phyloP scores from a whole-genome alignment of 2,888 invertebrate species.

The Eupithecia dodoneata region DNA sequence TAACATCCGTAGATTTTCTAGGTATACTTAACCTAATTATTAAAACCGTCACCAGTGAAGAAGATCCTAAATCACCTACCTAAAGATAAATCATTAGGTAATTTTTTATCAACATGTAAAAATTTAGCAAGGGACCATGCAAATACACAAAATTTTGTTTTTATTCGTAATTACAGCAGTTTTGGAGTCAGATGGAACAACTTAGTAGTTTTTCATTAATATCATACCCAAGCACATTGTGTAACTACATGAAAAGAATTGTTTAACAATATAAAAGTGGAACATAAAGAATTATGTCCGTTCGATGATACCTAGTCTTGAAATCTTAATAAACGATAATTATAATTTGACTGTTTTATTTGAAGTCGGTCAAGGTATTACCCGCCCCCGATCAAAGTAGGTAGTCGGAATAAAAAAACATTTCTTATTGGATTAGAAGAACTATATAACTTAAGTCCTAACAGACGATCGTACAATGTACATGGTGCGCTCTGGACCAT shows the following conservation, averaged over 20 bases:
- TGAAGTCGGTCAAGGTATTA: no score
- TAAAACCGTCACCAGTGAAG: background rate
- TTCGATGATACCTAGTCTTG: background rate
- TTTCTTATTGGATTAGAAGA: no score
- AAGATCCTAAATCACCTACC: background rate
- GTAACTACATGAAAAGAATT: background rate
- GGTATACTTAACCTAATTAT: background rate
- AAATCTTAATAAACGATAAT: conserved; percentile 4
- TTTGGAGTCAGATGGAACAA: background rate
- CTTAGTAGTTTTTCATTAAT: background rate
- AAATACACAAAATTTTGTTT: background rate
- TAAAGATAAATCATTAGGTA: background rate
- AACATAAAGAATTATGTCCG: background rate
- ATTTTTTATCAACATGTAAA: background rate
- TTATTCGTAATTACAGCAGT: background rate
- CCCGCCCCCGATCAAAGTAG: background rate
- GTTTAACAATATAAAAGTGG: background rate
- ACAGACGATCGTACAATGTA: no score
- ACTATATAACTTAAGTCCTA: no score
- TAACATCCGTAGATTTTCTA: background rate
- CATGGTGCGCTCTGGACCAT: no score
- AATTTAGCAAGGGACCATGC: conserved; percentile 10
- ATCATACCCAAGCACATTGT: background rate
- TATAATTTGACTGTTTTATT: background rate
- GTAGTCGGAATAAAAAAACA: background rate